These are phyloP conservation scores for Margarornis squamiger DNA, from an alignment of 2,797 vertebrate genomes.

Conservation along the genomic window DNA sequence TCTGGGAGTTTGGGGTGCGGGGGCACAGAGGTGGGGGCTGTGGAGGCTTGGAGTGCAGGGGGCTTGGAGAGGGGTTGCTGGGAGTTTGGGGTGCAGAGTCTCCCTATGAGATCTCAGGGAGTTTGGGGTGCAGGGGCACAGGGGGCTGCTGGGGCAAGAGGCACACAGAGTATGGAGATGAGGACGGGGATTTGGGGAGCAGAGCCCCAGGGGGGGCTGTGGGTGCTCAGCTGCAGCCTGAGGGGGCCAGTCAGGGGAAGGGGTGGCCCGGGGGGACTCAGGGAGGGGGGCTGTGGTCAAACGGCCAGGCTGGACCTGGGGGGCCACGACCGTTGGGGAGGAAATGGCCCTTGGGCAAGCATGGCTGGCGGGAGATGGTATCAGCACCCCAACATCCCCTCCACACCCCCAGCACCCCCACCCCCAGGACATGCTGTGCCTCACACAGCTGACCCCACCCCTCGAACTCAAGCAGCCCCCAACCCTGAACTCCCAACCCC, in stretches of 20 bases:
- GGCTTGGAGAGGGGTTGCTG: not conserved
- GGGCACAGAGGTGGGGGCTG: not conserved
- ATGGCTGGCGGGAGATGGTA: not conserved
- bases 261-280: too few relatives aligned
- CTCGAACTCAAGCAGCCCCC: not conserved
- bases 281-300: not conserved
- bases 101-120: not conserved
- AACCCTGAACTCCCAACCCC: not conserved
- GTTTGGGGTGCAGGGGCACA: not conserved
- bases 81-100: not conserved
- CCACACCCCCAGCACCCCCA: too few relatives aligned
- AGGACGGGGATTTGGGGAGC: not conserved
- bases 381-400: not conserved
- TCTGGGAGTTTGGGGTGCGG: not conserved
- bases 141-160: not conserved
- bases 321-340: not conserved
- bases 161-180: too few relatives aligned
- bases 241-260: not conserved
- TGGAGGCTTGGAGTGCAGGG: not conserved
- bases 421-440: too few relatives aligned
- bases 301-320: not conserved
- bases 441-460: not conserved
- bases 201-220: not conserved
- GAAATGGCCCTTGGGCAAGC: not conserved
- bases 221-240: not conserved